Evolutionary conservation across 2,888 invertebrate genomes (phyloP).

Genomic region (Uloborus plumipes): DNA sequence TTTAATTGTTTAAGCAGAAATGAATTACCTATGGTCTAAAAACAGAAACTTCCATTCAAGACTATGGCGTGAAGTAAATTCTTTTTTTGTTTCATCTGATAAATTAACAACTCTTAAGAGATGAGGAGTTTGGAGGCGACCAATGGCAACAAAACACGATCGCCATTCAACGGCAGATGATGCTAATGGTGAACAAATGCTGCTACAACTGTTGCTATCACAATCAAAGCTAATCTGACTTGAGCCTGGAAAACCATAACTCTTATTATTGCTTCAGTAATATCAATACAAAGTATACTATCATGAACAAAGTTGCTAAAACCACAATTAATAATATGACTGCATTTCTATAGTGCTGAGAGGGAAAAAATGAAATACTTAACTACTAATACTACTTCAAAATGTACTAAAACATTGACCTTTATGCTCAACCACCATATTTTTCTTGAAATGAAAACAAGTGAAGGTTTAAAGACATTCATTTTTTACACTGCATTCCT

Average conservation of each 20-base stretch:
- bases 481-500: too few relatives aligned
- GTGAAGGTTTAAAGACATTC: too few relatives aligned
- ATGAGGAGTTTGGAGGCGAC: slow-evolving; percentile 84
- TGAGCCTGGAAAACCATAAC: slow-evolving; percentile 23
- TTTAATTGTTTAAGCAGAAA: not conserved
- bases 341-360: not conserved
- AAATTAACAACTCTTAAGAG: slow-evolving; percentile 87
- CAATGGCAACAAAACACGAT: slow-evolving; percentile 82
- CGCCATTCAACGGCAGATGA: slow-evolving; percentile 34
- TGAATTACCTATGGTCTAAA: slow-evolving; percentile 80
- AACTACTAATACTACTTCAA: too few relatives aligned
- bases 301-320: not conserved
- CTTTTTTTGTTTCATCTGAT: slow-evolving; percentile 81
- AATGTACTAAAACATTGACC: too few relatives aligned
- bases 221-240: slow-evolving; percentile 41
- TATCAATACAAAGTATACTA: not conserved
- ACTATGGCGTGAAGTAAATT: slow-evolving; percentile 93
- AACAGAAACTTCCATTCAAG: slow-evolving; percentile 97
- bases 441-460: too few relatives aligned
- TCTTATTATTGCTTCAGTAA: not conserved
- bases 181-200: slow-evolving; percentile 49
- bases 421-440: too few relatives aligned
- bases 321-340: not conserved
- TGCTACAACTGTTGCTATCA: slow-evolving; percentile 61
- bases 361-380: not conserved